Conservation (phyloP, 2,113 vertebrate genomes). For the Syngnathus floridae region DNA sequence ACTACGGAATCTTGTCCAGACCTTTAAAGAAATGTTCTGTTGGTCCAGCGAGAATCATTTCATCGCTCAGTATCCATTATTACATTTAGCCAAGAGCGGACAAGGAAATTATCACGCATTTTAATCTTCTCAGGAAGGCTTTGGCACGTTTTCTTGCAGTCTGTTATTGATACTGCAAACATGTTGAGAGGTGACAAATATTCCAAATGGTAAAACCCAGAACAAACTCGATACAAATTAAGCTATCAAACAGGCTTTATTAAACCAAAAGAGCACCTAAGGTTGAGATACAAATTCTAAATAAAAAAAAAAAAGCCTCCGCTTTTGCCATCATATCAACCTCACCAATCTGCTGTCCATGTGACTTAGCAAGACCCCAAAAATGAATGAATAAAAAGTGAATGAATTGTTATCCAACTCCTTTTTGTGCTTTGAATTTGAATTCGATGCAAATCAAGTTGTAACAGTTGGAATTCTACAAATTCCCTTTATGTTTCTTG, state of each 20-base stretch:
- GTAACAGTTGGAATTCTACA: conserved; percentile 12
- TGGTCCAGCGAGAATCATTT: neutral
- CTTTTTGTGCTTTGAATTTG: neutral
- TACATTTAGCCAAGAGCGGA: conserved; percentile 16
- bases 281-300: neutral
- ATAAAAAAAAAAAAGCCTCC: neutral
- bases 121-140: neutral
- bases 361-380: neutral
- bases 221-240: neutral
- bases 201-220: neutral
- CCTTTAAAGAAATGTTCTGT: neutral
- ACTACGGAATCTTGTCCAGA: neutral
- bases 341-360: neutral
- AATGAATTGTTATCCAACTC: neutral
- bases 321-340: neutral
- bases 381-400: neutral
- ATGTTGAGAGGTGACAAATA: neutral
- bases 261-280: neutral
- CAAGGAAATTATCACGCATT: conserved; percentile 3
- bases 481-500: conserved; percentile 14
- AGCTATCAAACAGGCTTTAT: neutral
- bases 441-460: neutral
- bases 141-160: neutral
- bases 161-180: neutral
- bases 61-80: conserved; percentile 4